Percentiles rank a stretch among this genome's conserved stretches.
phyloP scores from a whole-genome alignment of 64 coral and sea anemone species.

The Pocillopora verrucosa region DNA sequence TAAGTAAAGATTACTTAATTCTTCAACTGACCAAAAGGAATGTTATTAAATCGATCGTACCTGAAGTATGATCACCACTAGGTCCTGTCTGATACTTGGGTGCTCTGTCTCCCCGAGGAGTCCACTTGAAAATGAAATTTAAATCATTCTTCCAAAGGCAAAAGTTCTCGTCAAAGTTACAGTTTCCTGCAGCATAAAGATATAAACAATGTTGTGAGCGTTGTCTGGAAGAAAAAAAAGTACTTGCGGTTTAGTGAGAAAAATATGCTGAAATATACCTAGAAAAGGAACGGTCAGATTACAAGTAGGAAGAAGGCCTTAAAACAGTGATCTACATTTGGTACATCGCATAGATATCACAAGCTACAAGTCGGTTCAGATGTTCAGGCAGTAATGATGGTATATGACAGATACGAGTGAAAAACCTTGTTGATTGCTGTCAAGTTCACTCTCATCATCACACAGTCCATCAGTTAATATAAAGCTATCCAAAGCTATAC shows the following conservation, averaged over 20 bases:
- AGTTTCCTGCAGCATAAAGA: not conserved
- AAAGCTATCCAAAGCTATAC: constrained; percentile 8
- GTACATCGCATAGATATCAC: too few species aligned
- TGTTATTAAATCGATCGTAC: not conserved
- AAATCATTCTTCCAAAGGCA: not conserved
- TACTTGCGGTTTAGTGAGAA: too few species aligned
- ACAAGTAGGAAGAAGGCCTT: too few species aligned
- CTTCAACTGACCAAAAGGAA: not conserved
- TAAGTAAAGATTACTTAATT: not conserved
- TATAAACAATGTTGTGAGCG: not conserved
- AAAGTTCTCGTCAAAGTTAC: not conserved
- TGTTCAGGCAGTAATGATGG: too few species aligned
- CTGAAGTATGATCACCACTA: not conserved
- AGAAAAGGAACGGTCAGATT: too few species aligned
- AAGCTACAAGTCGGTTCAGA: too few species aligned
- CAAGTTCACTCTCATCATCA: not conserved
- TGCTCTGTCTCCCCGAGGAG: not conserved
- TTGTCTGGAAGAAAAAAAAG: too few species aligned
- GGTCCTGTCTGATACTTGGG: not conserved
- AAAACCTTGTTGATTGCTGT: not conserved
- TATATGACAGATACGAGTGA: not conserved
- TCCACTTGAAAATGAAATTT: not conserved
- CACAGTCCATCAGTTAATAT: not conserved
- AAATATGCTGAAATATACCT: too few species aligned
- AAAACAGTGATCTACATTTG: too few species aligned